A percentile compares a stretch with the other conserved stretches of the same genome.
These are phyloP conservation scores for Penelope pileata DNA, from an alignment of 2,113 vertebrate genomes.

Conservation along the genomic window DNA sequence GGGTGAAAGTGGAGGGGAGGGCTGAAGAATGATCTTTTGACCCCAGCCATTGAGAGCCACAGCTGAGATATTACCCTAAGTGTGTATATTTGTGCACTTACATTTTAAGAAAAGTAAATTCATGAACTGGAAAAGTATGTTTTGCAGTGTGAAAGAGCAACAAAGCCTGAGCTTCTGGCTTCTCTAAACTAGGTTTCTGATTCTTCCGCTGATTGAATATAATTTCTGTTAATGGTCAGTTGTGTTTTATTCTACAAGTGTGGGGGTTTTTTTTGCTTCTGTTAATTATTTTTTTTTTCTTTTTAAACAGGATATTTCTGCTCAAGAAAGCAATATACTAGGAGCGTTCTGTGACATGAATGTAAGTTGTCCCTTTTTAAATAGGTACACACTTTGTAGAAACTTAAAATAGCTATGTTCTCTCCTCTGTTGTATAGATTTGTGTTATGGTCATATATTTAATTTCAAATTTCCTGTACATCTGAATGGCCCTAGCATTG, in stretches of 20 bases:
- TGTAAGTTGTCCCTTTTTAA: slow-evolving; percentile 82
- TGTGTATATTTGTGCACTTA: neutral
- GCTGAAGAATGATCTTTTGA: neutral
- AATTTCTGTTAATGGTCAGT: neutral
- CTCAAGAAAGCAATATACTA: slow-evolving; percentile 99
- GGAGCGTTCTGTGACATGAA: slow-evolving; percentile 99
- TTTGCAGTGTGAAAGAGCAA: neutral
- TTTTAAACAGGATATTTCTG: slow-evolving; percentile 92
- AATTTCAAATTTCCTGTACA: neutral
- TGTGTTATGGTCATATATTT: neutral
- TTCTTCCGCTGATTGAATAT: neutral
- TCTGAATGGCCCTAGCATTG: neutral
- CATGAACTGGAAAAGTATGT: neutral
- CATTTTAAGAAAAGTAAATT: neutral
- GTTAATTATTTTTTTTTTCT: slow-evolving; percentile 9
- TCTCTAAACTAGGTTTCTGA: neutral
- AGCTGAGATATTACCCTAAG: neutral
- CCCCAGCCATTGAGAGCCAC: neutral
- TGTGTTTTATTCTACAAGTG: neutral
- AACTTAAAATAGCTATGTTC: neutral
- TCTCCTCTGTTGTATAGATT: neutral
- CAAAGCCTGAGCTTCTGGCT: neutral
- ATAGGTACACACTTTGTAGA: neutral
- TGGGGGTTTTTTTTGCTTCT: neutral
- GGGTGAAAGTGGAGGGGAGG: too few relatives aligned